A percentile compares a stretch with the other conserved stretches of the same genome.
These are phyloP conservation scores for Dipodomys ordii DNA, from an alignment of 2,113 vertebrate genomes.

Conservation along the genomic window DNA sequence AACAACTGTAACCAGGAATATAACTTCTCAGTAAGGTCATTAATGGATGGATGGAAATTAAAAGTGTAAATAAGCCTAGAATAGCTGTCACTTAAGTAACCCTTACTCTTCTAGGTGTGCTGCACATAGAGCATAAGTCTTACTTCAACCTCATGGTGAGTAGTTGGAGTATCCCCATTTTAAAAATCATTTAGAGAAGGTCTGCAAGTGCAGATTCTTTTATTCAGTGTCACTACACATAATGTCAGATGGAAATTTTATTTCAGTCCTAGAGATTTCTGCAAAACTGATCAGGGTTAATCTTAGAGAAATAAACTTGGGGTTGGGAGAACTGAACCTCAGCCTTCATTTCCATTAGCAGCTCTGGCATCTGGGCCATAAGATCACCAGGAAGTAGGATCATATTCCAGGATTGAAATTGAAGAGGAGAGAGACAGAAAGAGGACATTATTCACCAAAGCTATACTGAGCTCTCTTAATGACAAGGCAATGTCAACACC, in stretches of 20 bases:
- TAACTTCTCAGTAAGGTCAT: background rate
- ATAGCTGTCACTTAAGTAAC: background rate
- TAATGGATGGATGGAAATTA: background rate
- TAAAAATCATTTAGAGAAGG: background rate
- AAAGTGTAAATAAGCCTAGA: background rate
- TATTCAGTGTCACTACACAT: no score
- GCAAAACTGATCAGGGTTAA: background rate
- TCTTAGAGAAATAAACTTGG: background rate
- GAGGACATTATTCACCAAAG: background rate
- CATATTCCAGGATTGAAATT: background rate
- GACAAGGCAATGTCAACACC: background rate
- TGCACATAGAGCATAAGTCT: background rate
- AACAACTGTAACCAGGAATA: background rate
- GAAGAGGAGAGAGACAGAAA: background rate
- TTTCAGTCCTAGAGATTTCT: background rate
- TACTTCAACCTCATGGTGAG: background rate
- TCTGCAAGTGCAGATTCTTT: background rate
- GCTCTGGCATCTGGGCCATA: background rate
- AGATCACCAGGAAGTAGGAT: background rate
- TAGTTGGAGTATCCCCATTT: background rate
- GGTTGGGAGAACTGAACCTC: background rate
- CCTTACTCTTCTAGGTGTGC: background rate
- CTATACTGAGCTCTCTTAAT: no score
- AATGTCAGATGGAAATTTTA: background rate
- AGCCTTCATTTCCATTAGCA: background rate